These are phyloP conservation scores for Orchesellides sinensis DNA, from an alignment of 2,888 invertebrate species.

Conservation along the genomic window DNA sequence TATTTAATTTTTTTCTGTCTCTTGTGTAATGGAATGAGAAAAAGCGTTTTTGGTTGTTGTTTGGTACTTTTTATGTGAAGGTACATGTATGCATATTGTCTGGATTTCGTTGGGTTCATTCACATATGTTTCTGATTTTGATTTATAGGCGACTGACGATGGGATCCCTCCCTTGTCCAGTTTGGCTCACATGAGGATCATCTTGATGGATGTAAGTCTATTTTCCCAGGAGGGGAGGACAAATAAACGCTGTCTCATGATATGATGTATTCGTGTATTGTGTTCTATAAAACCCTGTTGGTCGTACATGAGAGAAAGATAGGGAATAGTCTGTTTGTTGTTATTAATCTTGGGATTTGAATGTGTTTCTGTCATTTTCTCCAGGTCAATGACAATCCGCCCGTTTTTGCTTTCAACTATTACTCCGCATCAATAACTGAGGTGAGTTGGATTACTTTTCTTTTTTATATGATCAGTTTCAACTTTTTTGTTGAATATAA, in stretches of 20 bases:
- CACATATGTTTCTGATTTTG: slow-evolving; percentile 33
- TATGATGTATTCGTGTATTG: background rate
- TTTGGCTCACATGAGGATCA: slow-evolving; percentile 84
- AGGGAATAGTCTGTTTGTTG: background rate
- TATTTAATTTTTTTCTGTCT: background rate
- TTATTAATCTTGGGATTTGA: slow-evolving; percentile 31
- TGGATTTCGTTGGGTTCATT: background rate
- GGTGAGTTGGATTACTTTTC: slow-evolving; percentile 75
- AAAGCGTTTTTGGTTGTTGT: background rate
- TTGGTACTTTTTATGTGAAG: background rate
- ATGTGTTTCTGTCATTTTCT: slow-evolving; percentile 11
- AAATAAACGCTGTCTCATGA: background rate
- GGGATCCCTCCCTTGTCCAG: slow-evolving; percentile 86
- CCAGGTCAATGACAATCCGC: slow-evolving; percentile 88
- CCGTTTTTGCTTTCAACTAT: slow-evolving; percentile 89
- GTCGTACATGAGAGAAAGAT: background rate
- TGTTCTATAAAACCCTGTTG: too few species aligned
- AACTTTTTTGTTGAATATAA: background rate
- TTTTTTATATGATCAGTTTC: background rate
- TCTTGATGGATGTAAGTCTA: slow-evolving; percentile 85
- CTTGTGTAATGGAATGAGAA: background rate
- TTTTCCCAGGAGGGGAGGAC: slow-evolving; percentile 79
- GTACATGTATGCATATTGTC: background rate
- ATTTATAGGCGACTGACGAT: slow-evolving; percentile 84
- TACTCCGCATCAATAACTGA: slow-evolving; percentile 89